Percentiles rank a stretch among this genome's conserved stretches.
Conservation (phyloP, 2,113 vertebrate species). For the Bolborhynchus lineola region DNA sequence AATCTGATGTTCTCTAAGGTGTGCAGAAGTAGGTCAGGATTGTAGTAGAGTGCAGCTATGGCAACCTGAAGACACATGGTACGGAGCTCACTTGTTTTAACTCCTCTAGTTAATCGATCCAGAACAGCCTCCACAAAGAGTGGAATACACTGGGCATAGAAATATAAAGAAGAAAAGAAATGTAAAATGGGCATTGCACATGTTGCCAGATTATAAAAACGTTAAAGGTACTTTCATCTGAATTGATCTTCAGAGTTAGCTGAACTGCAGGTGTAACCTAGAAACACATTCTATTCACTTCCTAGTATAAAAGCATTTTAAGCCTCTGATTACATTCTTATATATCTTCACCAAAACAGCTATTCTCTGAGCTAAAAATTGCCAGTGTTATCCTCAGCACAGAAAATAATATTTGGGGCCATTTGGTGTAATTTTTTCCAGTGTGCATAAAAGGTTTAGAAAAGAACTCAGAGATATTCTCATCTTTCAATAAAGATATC, state of each 20-base stretch:
- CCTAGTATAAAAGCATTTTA: background rate
- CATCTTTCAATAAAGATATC: background rate
- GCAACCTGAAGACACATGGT: slow-evolving; percentile 98
- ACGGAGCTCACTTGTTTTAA: slow-evolving; percentile 92
- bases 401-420: background rate
- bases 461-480: background rate
- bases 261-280: background rate
- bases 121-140: slow-evolving; percentile 92
- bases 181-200: background rate
- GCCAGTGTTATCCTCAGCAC: background rate
- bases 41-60: slow-evolving; percentile 95
- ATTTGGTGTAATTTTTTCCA: background rate
- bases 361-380: background rate
- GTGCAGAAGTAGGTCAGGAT: slow-evolving; percentile 86
- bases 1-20: slow-evolving; percentile 92
- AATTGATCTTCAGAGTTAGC: background rate
- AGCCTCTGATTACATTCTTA: background rate
- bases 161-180: background rate
- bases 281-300: background rate
- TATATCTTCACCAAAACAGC: background rate
- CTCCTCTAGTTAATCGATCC: slow-evolving; percentile 90
- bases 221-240: background rate
- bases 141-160: slow-evolving; percentile 84
- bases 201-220: background rate
- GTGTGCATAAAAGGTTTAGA: background rate